These are phyloP conservation scores for Sycophaga agraensis DNA, from an alignment of 1,140 invertebrate species.

Conservation along the genomic window DNA sequence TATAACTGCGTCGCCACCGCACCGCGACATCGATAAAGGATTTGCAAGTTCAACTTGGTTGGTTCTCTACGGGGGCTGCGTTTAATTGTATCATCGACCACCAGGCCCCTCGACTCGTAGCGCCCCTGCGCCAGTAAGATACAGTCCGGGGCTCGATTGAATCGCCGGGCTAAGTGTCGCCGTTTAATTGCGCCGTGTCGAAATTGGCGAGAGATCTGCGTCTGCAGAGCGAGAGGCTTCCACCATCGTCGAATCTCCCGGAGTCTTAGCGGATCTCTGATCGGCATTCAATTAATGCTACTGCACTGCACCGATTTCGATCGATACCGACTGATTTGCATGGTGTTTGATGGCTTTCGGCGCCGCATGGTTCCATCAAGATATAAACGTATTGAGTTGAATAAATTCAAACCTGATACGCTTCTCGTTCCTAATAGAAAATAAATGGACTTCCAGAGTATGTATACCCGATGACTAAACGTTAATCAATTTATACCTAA, in stretches of 20 bases:
- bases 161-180: slow-evolving; percentile 12
- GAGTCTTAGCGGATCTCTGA: neutral
- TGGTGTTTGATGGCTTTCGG: neutral
- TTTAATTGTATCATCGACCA: slow-evolving; percentile 2
- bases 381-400: no score
- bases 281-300: slow-evolving; percentile 4
- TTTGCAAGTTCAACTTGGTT: no score
- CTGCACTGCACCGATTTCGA: neutral
- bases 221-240: neutral
- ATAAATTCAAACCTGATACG: no score
- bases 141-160: neutral
- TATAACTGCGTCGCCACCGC: no score
- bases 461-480: no score
- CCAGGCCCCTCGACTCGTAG: no score
- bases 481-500: no score
- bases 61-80: neutral
- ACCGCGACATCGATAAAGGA: no score
- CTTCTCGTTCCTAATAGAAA: no score
- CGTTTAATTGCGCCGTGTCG: slow-evolving; percentile 8
- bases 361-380: no score
- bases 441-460: no score
- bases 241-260: neutral
- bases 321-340: neutral
- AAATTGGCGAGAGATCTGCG: slow-evolving; percentile 4
- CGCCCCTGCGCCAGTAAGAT: neutral